Conservation (phyloP, 1,140 invertebrate genomes). For the Potamilus streckersoni region DNA sequence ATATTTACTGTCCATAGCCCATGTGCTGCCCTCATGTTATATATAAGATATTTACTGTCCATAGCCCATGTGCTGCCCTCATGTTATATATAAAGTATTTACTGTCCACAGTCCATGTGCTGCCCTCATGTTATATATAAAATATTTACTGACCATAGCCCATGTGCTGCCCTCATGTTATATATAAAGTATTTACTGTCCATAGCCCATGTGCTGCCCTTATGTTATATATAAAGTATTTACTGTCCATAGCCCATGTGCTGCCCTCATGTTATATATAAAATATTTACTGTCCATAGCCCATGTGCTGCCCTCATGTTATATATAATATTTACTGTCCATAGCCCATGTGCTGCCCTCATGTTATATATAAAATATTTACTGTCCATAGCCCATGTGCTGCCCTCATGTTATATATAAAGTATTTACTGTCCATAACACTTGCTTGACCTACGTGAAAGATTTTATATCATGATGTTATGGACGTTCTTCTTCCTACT, state of each 20-base stretch:
- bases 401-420: slow-evolving; percentile 16
- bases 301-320: slow-evolving; percentile 35
- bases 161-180: slow-evolving; percentile 35
- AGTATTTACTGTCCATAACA: slow-evolving; percentile 35
- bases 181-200: slow-evolving; percentile 27
- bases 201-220: slow-evolving; percentile 39
- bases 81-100: slow-evolving; percentile 5
- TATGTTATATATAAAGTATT: slow-evolving; percentile 10
- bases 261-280: slow-evolving; percentile 23
- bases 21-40: slow-evolving; percentile 32
- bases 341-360: slow-evolving; percentile 39
- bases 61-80: slow-evolving; percentile 39
- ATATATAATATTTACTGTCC: slow-evolving; percentile 29
- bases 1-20: slow-evolving; percentile 37
- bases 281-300: slow-evolving; percentile 34
- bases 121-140: slow-evolving; percentile 18
- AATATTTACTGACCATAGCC: slow-evolving; percentile 35
- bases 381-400: slow-evolving; percentile 39
- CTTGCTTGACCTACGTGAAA: slow-evolving; percentile 36
- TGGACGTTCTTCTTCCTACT: too few relatives aligned
- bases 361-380: slow-evolving; percentile 7
- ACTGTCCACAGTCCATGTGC: slow-evolving; percentile 38
- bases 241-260: slow-evolving; percentile 36
- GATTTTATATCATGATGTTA: too few relatives aligned
- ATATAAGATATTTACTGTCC: slow-evolving; percentile 31